Evolutionary conservation across 2,888 invertebrate species (phyloP).

Genomic region (Brachyopa scutellaris): DNA sequence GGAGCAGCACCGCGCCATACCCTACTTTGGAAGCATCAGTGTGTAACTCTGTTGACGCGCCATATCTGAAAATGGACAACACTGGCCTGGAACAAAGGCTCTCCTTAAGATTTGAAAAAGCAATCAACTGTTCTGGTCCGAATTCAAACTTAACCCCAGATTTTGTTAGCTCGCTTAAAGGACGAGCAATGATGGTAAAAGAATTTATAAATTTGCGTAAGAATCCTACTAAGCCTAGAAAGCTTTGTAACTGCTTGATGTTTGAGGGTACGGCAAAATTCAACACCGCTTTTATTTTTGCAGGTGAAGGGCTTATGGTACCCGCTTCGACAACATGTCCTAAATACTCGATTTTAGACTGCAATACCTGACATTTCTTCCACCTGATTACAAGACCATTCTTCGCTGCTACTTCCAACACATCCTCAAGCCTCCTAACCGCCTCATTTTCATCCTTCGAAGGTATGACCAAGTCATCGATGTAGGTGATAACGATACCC

Average conservation of each 20-base stretch:
- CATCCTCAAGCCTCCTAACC: neutral
- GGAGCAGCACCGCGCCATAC: neutral
- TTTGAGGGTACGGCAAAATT: constrained; percentile 69
- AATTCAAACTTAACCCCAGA: neutral
- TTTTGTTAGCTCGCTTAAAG: neutral
- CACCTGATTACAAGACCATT: constrained; percentile 65
- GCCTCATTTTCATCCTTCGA: constrained; percentile 16
- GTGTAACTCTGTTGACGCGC: neutral
- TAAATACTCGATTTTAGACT: constrained; percentile 62
- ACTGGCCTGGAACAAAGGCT: neutral
- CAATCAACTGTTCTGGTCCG: too few species aligned
- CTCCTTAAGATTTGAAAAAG: neutral
- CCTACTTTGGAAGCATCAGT: neutral
- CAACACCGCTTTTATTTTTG: constrained; percentile 74
- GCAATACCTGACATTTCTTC: constrained; percentile 60
- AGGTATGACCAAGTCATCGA: constrained; percentile 50
- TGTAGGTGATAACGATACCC: constrained; percentile 23
- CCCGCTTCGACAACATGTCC: constrained; percentile 75
- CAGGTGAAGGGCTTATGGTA: constrained; percentile 73
- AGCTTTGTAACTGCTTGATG: constrained; percentile 73
- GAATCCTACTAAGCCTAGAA: constrained; percentile 62
- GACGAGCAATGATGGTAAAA: neutral
- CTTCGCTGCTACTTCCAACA: neutral
- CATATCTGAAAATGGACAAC: neutral
- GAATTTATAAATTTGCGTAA: neutral